phyloP scores from a whole-genome alignment of 2,888 invertebrate genomes.

The Nephrotoma flavescens region DNA sequence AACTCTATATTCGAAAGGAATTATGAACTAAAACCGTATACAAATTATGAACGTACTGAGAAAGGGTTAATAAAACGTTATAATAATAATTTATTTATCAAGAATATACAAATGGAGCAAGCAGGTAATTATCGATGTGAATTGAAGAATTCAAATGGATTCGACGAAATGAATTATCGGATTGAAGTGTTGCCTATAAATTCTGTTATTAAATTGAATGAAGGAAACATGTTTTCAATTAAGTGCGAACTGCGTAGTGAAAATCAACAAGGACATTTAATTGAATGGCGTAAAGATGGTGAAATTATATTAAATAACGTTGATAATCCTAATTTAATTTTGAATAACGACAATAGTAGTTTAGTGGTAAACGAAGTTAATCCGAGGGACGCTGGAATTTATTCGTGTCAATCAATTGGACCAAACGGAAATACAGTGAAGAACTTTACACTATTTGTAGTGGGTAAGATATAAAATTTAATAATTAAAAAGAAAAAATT shows the following conservation, averaged over 20 bases:
- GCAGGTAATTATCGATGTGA: slow-evolving; percentile 5
- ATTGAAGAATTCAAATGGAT: neutral
- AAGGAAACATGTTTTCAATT: slow-evolving; percentile 17
- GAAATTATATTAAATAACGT: neutral
- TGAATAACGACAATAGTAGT: neutral
- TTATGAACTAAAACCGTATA: neutral
- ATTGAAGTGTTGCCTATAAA: slow-evolving; percentile 31
- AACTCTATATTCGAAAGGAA: neutral
- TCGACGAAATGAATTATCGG: slow-evolving; percentile 26
- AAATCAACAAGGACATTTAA: neutral
- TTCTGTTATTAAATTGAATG: neutral
- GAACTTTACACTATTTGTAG: slow-evolving; percentile 29
- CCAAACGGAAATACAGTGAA: slow-evolving; percentile 28
- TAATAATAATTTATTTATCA: neutral
- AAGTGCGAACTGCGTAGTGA: slow-evolving; percentile 22
- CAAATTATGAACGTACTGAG: neutral
- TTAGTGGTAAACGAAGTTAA: slow-evolving; percentile 25
- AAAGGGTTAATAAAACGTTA: neutral
- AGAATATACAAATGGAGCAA: neutral
- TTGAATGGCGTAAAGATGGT: slow-evolving; percentile 33
- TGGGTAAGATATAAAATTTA: slow-evolving; percentile 26
- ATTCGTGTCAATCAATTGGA: slow-evolving; percentile 32
- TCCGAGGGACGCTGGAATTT: slow-evolving; percentile 29
- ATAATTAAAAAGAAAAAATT: neutral
- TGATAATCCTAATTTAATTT: neutral